Conservation (phyloP, 53 echinoderm and acorn worm genomes). For the Hippasteria phrygiana region DNA sequence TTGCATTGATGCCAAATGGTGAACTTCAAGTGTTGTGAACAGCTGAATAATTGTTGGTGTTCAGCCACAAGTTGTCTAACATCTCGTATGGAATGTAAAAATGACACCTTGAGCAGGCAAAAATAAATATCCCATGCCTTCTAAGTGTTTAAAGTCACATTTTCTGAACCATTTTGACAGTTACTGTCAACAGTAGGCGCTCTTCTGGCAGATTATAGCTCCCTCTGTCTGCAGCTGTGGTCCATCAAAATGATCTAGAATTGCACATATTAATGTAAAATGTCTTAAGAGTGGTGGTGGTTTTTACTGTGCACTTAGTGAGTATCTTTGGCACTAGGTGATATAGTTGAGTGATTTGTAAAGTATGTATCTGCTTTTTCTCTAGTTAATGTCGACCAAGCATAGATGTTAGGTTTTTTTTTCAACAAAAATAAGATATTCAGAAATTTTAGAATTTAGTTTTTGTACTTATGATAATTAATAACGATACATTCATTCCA, state of each 20-base stretch:
- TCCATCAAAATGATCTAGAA: not conserved
- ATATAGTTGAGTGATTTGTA: slow-evolving; percentile 39
- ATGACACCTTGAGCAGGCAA: not conserved
- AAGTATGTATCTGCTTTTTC: slow-evolving; percentile 47
- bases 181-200: slow-evolving; percentile 14
- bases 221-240: slow-evolving; percentile 21
- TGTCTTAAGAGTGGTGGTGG: slow-evolving; percentile 47
- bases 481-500: slow-evolving; percentile 57
- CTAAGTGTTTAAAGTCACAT: slow-evolving; percentile 24
- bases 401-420: slow-evolving; percentile 36
- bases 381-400: slow-evolving; percentile 23
- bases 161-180: not conserved
- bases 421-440: slow-evolving; percentile 22
- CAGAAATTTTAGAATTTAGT: slow-evolving; percentile 46
- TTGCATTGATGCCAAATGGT: not conserved
- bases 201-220: not conserved
- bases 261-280: slow-evolving; percentile 18
- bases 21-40: no score
- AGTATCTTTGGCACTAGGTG: slow-evolving; percentile 41
- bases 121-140: slow-evolving; percentile 1
- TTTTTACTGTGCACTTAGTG: slow-evolving; percentile 56
- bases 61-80: no score
- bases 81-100: not conserved
- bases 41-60: no score
- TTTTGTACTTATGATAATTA: slow-evolving; percentile 59